phyloP scores from a whole-genome alignment of 2,113 vertebrate genomes.

The Morone saxatilis region DNA sequence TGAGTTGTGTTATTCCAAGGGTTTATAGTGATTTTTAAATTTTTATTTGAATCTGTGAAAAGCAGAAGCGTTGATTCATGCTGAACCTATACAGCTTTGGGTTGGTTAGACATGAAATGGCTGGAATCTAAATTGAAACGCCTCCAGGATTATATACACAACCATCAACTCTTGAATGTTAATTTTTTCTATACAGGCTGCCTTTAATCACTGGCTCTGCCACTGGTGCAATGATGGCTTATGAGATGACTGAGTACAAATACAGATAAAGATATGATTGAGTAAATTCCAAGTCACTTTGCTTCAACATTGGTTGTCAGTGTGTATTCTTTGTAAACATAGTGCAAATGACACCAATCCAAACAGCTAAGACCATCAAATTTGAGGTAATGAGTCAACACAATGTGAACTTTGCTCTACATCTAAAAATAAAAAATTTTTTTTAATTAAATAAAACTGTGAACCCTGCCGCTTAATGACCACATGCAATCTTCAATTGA shows the following conservation, averaged over 20 bases:
- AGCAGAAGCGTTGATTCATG: conserved; percentile 52
- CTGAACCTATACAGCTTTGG: conserved; percentile 33
- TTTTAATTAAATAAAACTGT: not conserved
- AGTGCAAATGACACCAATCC: conserved; percentile 13
- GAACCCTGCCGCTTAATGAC: not conserved
- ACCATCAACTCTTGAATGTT: conserved; percentile 66
- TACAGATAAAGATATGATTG: conserved; percentile 43
- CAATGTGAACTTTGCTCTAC: not conserved
- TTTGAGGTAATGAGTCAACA: not conserved
- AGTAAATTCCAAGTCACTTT: conserved; percentile 28
- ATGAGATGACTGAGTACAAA: conserved; percentile 47
- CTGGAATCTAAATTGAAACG: conserved; percentile 64
- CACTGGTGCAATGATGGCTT: conserved; percentile 44
- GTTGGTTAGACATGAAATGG: conserved; percentile 57
- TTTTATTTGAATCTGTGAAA: conserved; percentile 40
- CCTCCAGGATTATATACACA: conserved; percentile 62
- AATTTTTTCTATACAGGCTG: conserved; percentile 53
- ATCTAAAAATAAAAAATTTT: not conserved
- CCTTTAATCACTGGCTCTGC: conserved; percentile 48
- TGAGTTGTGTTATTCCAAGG: conserved; percentile 42
- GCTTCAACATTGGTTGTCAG: conserved; percentile 11
- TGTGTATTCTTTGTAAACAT: conserved; percentile 25
- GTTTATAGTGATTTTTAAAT: conserved; percentile 10
- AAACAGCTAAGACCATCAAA: conserved; percentile 2
- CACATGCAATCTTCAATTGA: not conserved